These are phyloP conservation scores for Leptobrachium ailaonicum DNA, from an alignment of 2,113 vertebrate species.

Conservation along the genomic window DNA sequence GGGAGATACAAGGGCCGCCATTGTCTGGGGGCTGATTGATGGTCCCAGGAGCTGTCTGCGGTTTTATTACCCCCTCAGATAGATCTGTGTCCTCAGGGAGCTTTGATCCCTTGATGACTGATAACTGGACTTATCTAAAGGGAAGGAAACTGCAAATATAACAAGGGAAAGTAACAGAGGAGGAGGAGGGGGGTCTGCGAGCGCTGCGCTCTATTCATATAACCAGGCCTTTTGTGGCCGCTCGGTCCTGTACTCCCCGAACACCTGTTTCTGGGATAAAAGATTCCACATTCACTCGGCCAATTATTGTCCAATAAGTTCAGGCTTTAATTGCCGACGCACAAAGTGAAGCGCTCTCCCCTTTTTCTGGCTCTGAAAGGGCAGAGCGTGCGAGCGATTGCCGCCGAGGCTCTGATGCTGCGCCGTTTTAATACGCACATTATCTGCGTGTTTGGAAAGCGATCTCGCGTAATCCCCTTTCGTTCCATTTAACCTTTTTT, in stretches of 20 bases:
- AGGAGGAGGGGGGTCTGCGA: constrained; percentile 55
- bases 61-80: constrained; percentile 58
- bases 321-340: constrained; percentile 45
- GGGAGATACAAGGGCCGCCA: constrained; percentile 57
- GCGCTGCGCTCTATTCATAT: constrained; percentile 55
- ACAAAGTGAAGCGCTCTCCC: not conserved
- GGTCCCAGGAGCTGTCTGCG: constrained; percentile 58
- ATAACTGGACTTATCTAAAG: constrained; percentile 59
- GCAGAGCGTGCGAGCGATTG: not conserved
- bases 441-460: constrained; percentile 22
- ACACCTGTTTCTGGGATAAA: constrained; percentile 53
- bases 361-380: not conserved
- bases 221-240: constrained; percentile 51
- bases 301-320: constrained; percentile 54
- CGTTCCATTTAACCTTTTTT: no score
- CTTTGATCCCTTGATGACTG: constrained; percentile 62
- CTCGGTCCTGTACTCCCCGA: constrained; percentile 51
- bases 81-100: constrained; percentile 49
- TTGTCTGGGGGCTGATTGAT: constrained; percentile 62
- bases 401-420: not conserved
- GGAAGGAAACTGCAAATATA: constrained; percentile 53
- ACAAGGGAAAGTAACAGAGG: constrained; percentile 61
- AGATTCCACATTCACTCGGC: constrained; percentile 57
- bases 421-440: constrained; percentile 4
- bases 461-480: constrained; percentile 17